Base-by-base conservation (phyloP, 2,888 invertebrate species). In the Drosophila leonis region DNA sequence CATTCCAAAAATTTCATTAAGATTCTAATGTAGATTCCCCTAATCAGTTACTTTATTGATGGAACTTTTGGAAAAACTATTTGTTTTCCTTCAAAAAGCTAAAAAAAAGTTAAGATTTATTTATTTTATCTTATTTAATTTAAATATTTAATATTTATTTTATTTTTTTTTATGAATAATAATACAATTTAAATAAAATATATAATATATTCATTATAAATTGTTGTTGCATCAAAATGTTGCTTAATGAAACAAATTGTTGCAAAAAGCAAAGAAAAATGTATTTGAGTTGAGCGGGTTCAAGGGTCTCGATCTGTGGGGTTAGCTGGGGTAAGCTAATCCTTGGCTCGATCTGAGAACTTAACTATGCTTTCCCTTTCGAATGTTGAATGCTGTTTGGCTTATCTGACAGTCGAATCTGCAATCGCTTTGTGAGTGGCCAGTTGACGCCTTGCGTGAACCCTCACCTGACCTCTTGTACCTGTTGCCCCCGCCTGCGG, bases 341-440 rank as follows among this genome's bases (percentile, higher is more conserved):
- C 60, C 70, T 52, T 29, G 70, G 18, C 33, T 20, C 31, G 20
- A 31, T 44, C 9, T 39, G 75, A 76, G 76, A 76, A 76, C 75
- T 41, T 51, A 8, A 24, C 57, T 15, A 7, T 44, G 68, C 70
- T 80, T 66, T 76, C 72, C 65, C 67, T 69, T 80, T 79, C 39
- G 31, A 57, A 66, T 64, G 46, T 49, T 61, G 31, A 57, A 66
- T 61, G 46, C 49, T 61, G 49, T 55, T 63, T 20, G n/a, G 29
- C 27, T 76, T 77, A 85, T 88, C 86, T 46, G 29, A 8, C 70
- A 62, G 59, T 52, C 48, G 66, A 66, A 82, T 85, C 80, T 12
- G 24, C 82, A 82, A 78, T 72, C 80, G 77, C 67, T 69, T 83
- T 77, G 86, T 80, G 87, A 83, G 74, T 88, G 83, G 83, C 82